Evolutionary conservation across 2,888 invertebrate genomes (phyloP).

Genomic region (Poecilobothrus nobilitatus): DNA sequence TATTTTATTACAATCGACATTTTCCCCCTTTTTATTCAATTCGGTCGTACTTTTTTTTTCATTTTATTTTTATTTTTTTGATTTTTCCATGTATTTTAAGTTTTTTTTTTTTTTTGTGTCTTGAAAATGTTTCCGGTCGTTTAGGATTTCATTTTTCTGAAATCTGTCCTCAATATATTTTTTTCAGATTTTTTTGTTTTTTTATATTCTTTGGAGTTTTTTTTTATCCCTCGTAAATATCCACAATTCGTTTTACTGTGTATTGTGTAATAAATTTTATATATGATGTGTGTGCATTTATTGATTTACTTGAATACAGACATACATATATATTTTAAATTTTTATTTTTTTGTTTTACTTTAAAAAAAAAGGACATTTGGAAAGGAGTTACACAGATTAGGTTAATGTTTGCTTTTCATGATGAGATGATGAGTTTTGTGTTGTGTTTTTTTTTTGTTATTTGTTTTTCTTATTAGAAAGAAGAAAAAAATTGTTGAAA

Average conservation of each 20-base stretch:
- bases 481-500: too few relatives aligned
- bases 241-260: not conserved
- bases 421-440: not conserved
- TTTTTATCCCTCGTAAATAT: not conserved
- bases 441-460: too few relatives aligned
- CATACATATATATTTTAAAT: not conserved
- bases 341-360: not conserved
- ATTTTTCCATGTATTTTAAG: not conserved
- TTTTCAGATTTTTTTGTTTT: not conserved
- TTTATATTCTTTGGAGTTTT: not conserved
- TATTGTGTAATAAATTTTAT: not conserved
- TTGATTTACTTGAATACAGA: too few relatives aligned
- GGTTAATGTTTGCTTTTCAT: not conserved
- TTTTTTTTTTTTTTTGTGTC: not conserved
- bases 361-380: not conserved
- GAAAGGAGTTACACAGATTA: not conserved
- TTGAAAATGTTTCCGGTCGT: slow-evolving; percentile 1
- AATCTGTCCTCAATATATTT: not conserved
- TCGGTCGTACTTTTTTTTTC: not conserved
- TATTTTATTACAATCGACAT: too few relatives aligned
- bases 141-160: not conserved
- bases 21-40: too few relatives aligned
- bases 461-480: too few relatives aligned
- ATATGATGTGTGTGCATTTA: not conserved
- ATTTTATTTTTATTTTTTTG: not conserved